phyloP scores from a whole-genome alignment of 2,113 vertebrate genomes.

The Anseranas semipalmata region DNA sequence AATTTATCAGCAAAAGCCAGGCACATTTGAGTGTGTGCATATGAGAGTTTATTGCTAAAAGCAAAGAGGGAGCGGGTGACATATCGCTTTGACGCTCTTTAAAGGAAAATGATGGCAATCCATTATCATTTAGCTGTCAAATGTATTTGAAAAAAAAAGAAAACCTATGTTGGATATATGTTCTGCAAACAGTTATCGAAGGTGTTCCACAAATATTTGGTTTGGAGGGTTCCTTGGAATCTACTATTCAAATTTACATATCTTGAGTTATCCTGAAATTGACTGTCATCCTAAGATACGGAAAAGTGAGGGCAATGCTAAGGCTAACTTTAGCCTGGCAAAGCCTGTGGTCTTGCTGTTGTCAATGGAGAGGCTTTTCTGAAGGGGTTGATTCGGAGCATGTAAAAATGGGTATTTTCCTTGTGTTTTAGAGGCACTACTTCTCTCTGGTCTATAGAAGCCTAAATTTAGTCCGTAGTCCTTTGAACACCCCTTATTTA shows the following conservation, averaged over 20 bases:
- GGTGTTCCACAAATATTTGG: not conserved
- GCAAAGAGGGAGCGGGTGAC: not conserved
- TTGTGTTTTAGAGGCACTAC: accelerated
- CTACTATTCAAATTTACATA: not conserved
- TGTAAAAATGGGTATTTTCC: not conserved
- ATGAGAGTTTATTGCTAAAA: not conserved
- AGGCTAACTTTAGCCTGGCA: not conserved
- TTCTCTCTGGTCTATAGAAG: not conserved
- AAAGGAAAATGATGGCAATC: not conserved
- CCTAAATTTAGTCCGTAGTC: not conserved
- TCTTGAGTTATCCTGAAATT: not conserved
- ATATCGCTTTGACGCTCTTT: not conserved
- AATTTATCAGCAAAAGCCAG: constrained; percentile 50
- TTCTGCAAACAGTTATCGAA: not conserved
- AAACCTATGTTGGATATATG: not conserved
- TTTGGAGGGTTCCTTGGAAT: not conserved
- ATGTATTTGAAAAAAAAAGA: not conserved
- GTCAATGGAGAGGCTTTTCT: not conserved
- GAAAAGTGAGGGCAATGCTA: not conserved
- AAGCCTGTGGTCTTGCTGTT: not conserved
- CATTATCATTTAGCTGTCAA: not conserved
- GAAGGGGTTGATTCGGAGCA: not conserved
- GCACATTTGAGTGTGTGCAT: not conserved
- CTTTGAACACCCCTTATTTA: not conserved
- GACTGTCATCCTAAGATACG: not conserved